These are phyloP conservation scores for Theonella swinhoei DNA, from an alignment of 37 sponge, comb jelly and placozoan species.

Conservation along the genomic window DNA sequence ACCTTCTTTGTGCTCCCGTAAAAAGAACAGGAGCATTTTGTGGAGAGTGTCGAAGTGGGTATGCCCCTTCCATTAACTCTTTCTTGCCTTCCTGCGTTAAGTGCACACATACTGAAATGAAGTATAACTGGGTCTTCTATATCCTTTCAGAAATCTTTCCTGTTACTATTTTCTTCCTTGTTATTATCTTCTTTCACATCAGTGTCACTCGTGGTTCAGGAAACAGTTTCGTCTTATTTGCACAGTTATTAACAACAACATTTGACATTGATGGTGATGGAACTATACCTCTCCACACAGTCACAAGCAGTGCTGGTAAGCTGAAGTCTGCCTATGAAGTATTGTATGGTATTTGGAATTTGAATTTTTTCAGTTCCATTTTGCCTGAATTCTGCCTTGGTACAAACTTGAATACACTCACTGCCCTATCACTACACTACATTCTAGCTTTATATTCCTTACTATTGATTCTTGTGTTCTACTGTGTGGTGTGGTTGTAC, in stretches of 20 bases:
- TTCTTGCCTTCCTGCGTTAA: constrained; percentile 9
- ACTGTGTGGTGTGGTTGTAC: constrained; percentile 25
- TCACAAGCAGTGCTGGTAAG: background rate
- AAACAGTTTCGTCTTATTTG: constrained; percentile 77
- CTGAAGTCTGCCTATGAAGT: background rate
- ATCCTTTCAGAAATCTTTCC: constrained; percentile 53
- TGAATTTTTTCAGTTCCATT: constrained; percentile 50
- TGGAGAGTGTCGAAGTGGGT: constrained; percentile 44
- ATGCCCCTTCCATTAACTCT: too few relatives aligned
- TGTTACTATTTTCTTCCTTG: constrained; percentile 41
- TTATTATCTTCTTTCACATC: constrained; percentile 65
- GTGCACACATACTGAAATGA: background rate
- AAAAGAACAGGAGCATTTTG: constrained; percentile 60
- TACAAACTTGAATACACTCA: constrained; percentile 11
- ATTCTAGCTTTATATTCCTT: constrained; percentile 51
- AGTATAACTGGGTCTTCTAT: constrained; percentile 47
- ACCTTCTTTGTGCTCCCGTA: constrained; percentile 3
- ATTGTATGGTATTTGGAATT: constrained; percentile 70
- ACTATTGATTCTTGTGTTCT: constrained; percentile 18
- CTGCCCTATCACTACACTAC: constrained; percentile 4
- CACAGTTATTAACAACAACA: constrained; percentile 46
- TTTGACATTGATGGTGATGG: constrained; percentile 52
- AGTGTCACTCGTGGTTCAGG: constrained; percentile 63
- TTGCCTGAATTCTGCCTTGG: constrained; percentile 24
- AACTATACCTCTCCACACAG: background rate